Conservation (phyloP, 1,140 invertebrate species). For the Rhagoletis pomonella region DNA sequence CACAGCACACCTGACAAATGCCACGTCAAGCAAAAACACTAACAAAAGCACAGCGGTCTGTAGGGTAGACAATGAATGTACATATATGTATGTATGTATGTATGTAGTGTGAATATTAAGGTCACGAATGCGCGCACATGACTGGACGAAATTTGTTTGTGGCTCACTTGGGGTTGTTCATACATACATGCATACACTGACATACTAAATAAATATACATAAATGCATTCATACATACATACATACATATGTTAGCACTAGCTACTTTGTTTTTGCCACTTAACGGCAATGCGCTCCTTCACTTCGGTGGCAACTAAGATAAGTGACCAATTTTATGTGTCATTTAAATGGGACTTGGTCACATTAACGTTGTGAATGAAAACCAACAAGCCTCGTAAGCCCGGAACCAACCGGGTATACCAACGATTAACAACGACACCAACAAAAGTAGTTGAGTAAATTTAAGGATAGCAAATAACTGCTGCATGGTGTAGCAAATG, state of each 20-base stretch:
- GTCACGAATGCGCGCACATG: constrained; percentile 43
- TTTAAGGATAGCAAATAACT: constrained; percentile 10
- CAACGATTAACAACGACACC: constrained; percentile 22
- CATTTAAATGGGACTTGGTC: constrained; percentile 30
- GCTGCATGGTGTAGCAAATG: constrained; percentile 4
- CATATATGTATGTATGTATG: not conserved
- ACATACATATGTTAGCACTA: not conserved
- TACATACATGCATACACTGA: not conserved
- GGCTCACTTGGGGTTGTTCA: constrained; percentile 19
- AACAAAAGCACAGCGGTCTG: not conserved
- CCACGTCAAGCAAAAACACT: not conserved
- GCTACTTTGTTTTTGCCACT: not conserved
- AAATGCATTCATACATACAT: not conserved
- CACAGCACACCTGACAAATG: constrained; percentile 27
- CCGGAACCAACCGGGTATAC: constrained; percentile 24
- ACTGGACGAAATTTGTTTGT: not conserved
- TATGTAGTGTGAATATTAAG: not conserved
- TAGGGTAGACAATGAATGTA: not conserved
- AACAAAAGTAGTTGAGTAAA: constrained; percentile 31
- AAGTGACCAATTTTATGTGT: constrained; percentile 53
- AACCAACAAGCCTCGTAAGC: not conserved
- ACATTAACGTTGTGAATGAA: constrained; percentile 34
- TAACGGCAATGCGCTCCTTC: not conserved
- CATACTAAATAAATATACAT: too few species aligned
- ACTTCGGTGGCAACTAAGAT: constrained; percentile 42